These are phyloP conservation scores for Phymanthus crucifer DNA, from an alignment of 92 coral and sea anemone species.

Conservation along the genomic window DNA sequence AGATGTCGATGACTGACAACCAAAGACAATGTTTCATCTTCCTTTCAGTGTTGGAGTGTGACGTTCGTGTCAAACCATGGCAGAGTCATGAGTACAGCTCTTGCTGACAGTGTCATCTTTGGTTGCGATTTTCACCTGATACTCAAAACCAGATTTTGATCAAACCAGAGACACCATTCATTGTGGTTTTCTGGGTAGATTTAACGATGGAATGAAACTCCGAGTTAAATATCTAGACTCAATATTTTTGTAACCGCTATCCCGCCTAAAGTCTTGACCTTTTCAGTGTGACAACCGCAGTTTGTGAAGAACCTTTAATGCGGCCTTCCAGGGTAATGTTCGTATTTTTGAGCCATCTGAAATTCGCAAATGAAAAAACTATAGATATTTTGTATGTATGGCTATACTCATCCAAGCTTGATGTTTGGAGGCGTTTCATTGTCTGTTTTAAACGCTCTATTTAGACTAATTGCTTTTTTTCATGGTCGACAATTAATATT, in stretches of 20 bases:
- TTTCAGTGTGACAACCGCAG: conserved; percentile 12
- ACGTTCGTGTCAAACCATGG: conserved; percentile 6
- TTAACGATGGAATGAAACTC: neutral
- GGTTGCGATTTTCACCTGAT: neutral
- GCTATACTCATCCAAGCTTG: neutral
- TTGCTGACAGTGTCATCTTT: neutral
- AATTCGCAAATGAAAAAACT: neutral
- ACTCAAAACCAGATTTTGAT: neutral
- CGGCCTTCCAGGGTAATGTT: neutral
- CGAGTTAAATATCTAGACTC: conserved; percentile 15
- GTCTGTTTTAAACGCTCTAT: conserved; percentile 26
- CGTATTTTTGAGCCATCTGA: neutral
- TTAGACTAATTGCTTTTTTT: conserved; percentile 21
- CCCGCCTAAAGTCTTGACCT: conserved; percentile 26
- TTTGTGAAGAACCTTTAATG: neutral
- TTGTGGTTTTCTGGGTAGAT: neutral
- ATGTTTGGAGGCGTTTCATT: neutral
- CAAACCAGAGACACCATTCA: neutral
- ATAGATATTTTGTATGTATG: neutral
- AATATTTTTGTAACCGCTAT: neutral
- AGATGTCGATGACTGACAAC: neutral
- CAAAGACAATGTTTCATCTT: conserved; percentile 8
- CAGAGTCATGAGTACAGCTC: neutral
- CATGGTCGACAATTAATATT: conserved; percentile 31
- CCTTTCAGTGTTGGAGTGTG: conserved; percentile 5